Evolutionary conservation across 1,140 invertebrate genomes (phyloP).

Genomic region (Coboldia fuscipes): DNA sequence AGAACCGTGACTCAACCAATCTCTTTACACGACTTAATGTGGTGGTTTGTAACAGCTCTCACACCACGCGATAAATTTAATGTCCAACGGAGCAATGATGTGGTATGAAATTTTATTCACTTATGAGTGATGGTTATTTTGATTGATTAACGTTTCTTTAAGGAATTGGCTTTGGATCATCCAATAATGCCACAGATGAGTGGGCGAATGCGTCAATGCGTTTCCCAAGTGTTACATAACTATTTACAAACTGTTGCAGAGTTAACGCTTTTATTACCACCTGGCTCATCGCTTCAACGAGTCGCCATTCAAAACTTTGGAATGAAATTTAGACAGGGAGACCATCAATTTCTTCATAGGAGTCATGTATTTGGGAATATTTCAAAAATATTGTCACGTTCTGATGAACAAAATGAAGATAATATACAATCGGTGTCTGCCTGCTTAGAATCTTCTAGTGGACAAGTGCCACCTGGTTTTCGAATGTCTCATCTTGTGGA

Average conservation of each 20-base stretch:
- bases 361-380: constrained; percentile 90
- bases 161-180: constrained; percentile 46
- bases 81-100: too few relatives aligned
- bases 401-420: constrained; percentile 45
- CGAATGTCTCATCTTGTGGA: constrained; percentile 12
- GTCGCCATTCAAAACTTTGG: constrained; percentile 89
- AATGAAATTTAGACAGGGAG: constrained; percentile 64
- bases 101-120: too few relatives aligned
- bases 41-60: constrained; percentile 78
- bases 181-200: constrained; percentile 60
- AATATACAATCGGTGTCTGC: constrained; percentile 1
- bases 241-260: constrained; percentile 82
- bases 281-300: constrained; percentile 69
- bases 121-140: too few relatives aligned
- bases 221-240: constrained; percentile 67
- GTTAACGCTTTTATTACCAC: constrained; percentile 72
- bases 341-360: constrained; percentile 85
- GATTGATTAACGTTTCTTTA: too few relatives aligned
- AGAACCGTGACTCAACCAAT: constrained; percentile 76
- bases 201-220: constrained; percentile 52
- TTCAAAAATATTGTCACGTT: constrained; percentile 83
- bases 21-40: constrained; percentile 80
- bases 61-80: too few relatives aligned
- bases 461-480: background rate
- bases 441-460: constrained; percentile 1